Evolutionary conservation across 1,140 invertebrate genomes (phyloP).

Genomic region (Plectrocnemia conspersa): DNA sequence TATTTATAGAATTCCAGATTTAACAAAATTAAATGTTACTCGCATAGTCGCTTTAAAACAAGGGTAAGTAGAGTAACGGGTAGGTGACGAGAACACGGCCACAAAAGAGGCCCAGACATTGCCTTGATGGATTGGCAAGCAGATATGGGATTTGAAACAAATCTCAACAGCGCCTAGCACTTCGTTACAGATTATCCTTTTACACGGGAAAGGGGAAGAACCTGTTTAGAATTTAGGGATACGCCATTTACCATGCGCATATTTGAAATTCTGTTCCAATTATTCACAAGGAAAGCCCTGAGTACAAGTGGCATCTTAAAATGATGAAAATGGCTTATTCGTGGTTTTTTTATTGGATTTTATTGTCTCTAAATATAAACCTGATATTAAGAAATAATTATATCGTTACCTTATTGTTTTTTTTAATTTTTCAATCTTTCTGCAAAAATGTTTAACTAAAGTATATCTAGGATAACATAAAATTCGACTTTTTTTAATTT

Average conservation of each 20-base stretch:
- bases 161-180: slow-evolving; percentile 35
- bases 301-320: slow-evolving; percentile 1
- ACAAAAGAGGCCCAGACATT: slow-evolving; percentile 15
- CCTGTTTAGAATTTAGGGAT: background rate
- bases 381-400: too few relatives aligned
- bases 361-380: too few relatives aligned
- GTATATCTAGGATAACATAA: too few relatives aligned
- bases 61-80: background rate
- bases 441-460: too few relatives aligned
- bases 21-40: slow-evolving; percentile 30
- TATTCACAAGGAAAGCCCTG: too few relatives aligned
- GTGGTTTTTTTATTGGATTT: too few relatives aligned
- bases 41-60: slow-evolving; percentile 26
- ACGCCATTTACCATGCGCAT: too few relatives aligned
- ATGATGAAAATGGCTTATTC: too few relatives aligned
- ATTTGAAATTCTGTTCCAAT: too few relatives aligned
- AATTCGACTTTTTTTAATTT: too few relatives aligned
- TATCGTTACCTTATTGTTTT: too few relatives aligned
- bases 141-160: slow-evolving; percentile 36
- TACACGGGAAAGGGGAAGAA: slow-evolving; percentile 12
- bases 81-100: slow-evolving; percentile 20
- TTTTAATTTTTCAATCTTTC: too few relatives aligned
- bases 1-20: slow-evolving; percentile 2
- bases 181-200: slow-evolving; percentile 36
- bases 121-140: slow-evolving; percentile 35